Conservation (phyloP, 1,140 invertebrate genomes). For the Scaptomyza pallida region DNA sequence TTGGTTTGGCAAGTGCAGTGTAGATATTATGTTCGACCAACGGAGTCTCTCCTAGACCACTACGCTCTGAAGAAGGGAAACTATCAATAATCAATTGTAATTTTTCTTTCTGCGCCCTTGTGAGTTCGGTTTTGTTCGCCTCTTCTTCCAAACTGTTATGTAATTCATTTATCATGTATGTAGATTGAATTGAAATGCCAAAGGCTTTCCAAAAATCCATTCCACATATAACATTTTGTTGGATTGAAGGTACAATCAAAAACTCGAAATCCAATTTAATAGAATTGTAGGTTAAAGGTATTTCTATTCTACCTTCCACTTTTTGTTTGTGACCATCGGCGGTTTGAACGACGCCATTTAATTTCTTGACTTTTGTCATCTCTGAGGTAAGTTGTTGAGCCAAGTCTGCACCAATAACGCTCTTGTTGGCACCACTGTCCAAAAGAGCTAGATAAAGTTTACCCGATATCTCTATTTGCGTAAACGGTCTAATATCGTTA, state of each 20-base stretch:
- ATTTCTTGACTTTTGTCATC: no score
- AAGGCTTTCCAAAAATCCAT: conserved; percentile 37
- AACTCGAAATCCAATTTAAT: conserved; percentile 14
- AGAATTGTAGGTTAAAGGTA: conserved; percentile 18
- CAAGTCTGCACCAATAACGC: conserved; percentile 13
- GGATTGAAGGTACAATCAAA: conserved; percentile 18
- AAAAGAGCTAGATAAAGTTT: not conserved
- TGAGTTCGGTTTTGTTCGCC: not conserved
- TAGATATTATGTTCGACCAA: no score
- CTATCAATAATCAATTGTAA: no score
- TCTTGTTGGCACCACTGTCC: conserved; percentile 33
- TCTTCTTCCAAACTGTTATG: no score
- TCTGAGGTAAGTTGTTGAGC: not conserved
- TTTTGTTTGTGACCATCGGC: no score
- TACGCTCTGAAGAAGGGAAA: not conserved
- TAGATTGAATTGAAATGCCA: not conserved
- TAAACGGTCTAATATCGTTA: no score
- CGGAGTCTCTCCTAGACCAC: no score
- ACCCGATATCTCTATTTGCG: not conserved
- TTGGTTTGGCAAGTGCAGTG: no score
- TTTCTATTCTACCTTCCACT: not conserved
- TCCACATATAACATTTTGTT: conserved; percentile 23
- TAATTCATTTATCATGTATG: no score
- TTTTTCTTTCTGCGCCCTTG: no score
- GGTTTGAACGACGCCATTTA: no score